phyloP scores from a whole-genome alignment of 2,888 invertebrate species.

The Celastrina argiolus region DNA sequence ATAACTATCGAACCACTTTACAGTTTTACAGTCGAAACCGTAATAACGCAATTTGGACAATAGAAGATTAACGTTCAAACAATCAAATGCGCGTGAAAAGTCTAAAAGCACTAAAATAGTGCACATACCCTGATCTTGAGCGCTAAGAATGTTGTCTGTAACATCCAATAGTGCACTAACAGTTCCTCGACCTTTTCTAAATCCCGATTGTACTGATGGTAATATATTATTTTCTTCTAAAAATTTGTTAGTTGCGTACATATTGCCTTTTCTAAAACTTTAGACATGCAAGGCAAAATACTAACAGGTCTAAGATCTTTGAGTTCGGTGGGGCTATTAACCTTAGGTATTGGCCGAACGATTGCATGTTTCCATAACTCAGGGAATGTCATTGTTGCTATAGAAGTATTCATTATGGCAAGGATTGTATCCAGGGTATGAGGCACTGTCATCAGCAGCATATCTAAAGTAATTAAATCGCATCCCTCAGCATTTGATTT shows the following conservation, averaged over 20 bases:
- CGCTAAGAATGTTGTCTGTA: too few species aligned
- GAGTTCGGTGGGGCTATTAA: neutral
- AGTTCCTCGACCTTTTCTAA: too few species aligned
- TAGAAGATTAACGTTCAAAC: neutral
- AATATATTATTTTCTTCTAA: neutral
- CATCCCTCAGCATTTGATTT: conserved; percentile 28
- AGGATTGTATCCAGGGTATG: conserved; percentile 11
- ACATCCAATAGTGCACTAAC: too few species aligned
- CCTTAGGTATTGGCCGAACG: neutral
- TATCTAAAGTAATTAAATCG: conserved; percentile 26
- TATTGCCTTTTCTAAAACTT: neutral
- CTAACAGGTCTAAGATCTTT: neutral
- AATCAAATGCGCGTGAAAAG: neutral
- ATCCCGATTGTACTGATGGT: neutral
- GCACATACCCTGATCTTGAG: too few species aligned
- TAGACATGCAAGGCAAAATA: neutral
- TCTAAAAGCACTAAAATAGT: too few species aligned
- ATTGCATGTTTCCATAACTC: neutral
- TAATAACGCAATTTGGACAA: neutral
- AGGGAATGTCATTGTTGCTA: neutral
- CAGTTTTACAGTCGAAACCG: neutral
- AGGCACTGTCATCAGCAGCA: conserved; percentile 24
- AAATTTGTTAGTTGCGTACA: neutral
- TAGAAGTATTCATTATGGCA: neutral
- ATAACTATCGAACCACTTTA: too few species aligned